Conservation (phyloP, 2,113 vertebrate species). For the pig (Sus scrofa) region DNA sequence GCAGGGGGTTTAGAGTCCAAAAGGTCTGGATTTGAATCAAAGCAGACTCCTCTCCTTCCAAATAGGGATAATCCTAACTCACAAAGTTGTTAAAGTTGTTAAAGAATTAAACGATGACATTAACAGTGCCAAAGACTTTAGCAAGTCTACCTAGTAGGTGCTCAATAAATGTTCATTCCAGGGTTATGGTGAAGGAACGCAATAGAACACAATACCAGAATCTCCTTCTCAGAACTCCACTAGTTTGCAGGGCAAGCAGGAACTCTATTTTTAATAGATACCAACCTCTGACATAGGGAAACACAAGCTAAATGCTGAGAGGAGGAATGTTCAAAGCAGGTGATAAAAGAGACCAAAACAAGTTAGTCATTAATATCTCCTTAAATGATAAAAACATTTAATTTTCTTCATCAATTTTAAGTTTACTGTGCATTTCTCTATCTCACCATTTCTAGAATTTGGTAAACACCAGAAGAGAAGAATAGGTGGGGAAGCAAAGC, state of each 20-base stretch:
- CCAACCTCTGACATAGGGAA: not conserved
- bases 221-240: not conserved
- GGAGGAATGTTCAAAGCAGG: not conserved
- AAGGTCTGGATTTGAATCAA: constrained; percentile 23
- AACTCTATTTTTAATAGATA: not conserved
- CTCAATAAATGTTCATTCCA: constrained; percentile 23
- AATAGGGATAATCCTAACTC: not conserved
- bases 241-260: not conserved
- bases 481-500: not conserved
- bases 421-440: not conserved
- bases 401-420: constrained; percentile 20
- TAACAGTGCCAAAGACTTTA: not conserved
- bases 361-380: not conserved
- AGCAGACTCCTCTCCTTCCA: not conserved
- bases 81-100: not conserved
- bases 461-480: not conserved
- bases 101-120: not conserved
- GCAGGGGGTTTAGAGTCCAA: not conserved
- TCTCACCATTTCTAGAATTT: not conserved
- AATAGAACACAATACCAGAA: not conserved
- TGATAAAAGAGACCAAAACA: not conserved
- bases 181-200: not conserved
- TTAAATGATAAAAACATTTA: constrained; percentile 19
- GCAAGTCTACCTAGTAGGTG: not conserved
- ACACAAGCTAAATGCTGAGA: not conserved